Base-by-base conservation (phyloP, 1,140 invertebrate genomes). In the Diachasma alloeum region DNA sequence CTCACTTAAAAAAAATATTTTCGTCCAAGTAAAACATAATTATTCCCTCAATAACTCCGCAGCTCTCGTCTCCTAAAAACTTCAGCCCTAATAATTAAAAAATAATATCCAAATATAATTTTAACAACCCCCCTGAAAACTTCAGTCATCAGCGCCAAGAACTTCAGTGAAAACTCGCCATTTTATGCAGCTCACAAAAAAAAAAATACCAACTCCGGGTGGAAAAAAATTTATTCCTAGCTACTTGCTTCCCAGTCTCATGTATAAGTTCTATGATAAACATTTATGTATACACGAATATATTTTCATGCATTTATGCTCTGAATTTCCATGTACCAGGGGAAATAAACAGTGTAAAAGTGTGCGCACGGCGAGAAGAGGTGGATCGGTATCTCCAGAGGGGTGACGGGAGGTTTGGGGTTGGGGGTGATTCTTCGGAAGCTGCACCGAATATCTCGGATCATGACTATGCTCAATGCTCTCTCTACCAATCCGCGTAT, bases 261-360 rank as follows among this genome's bases (percentile, higher is more conserved):
- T 31, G 59, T 63, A 26, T 63, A 63, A 26, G 59, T 13, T 26
- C 9, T 10, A 56, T 31, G 19, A 63, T 63, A 63, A 63, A 63
- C 59, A 63, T 63, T 63, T 63, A 63, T 63, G 59, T 24, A 63
- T 63, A 63, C 59, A 31, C 22, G 24, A 63, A 63, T 63, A 63
- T 26, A 63, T 63, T 63, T 63, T 63, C 59, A 63, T 63, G 24
- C 59, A 63, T 63, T 63, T 63, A 15, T 15, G 19, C 19, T 31
- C 9, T 24, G 59, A 63, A 26, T 63, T 63, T 63, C 11, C 59
- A 63, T 63, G 59, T 26, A 26, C 59, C 59, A 63, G 59, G 59
- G 59, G 59, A 63, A 63, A 63, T 63, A 63, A 24, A 63, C 59
- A 63, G 19, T 63, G 59, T 63, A 26, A 59, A 59, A 63, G 59